phyloP scores from a whole-genome alignment of 1,140 invertebrate genomes.

The Eulimnadia texana region DNA sequence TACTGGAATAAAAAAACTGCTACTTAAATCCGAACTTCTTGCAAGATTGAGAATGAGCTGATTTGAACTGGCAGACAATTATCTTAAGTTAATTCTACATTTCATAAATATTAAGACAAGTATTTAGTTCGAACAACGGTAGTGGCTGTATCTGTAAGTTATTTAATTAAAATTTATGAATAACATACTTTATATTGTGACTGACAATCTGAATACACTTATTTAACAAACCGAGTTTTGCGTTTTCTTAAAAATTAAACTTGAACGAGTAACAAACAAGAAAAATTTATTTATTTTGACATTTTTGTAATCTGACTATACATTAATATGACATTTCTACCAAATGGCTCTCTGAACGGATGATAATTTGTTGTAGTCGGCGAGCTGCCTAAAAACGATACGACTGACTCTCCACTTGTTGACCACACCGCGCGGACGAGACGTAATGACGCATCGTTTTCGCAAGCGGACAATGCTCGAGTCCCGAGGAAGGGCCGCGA shows the following conservation, averaged over 20 bases:
- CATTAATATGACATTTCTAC: conserved; percentile 29
- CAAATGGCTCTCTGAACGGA: conserved; percentile 80
- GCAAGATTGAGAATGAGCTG: not conserved
- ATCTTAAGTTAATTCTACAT: too few species aligned
- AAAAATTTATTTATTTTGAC: not conserved
- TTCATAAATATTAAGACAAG: too few species aligned
- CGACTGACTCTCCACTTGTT: conserved; percentile 64
- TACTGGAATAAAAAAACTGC: not conserved
- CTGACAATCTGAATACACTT: too few species aligned
- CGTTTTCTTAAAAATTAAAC: too few species aligned
- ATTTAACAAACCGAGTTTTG: too few species aligned
- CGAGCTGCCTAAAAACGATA: conserved; percentile 70
- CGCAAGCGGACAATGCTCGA: conserved; percentile 45
- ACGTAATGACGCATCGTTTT: conserved; percentile 64
- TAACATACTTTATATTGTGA: too few species aligned
- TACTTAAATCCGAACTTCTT: not conserved
- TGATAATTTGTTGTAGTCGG: conserved; percentile 77
- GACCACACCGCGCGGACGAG: conserved; percentile 54
- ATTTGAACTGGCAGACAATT: not conserved
- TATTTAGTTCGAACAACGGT: too few species aligned
- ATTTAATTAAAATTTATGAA: too few species aligned
- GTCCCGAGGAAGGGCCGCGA: conserved; percentile 57
- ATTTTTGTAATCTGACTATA: not conserved
- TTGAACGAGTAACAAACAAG: not conserved
- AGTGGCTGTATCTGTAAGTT: too few species aligned